Conservation (phyloP, 1,140 invertebrate species). For the Apocrypta bakeri region DNA sequence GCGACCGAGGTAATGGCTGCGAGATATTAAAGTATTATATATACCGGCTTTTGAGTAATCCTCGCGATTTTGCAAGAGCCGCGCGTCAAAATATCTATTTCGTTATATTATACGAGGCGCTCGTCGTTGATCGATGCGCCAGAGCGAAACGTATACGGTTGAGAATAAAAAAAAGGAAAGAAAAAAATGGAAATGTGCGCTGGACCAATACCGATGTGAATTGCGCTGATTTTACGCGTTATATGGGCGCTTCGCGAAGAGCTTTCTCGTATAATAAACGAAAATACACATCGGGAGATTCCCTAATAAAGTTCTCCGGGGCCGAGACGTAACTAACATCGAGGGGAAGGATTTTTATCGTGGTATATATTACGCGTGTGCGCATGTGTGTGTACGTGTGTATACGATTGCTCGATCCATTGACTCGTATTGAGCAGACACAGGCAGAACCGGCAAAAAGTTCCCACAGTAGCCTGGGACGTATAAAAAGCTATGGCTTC, state of each 20-base stretch:
- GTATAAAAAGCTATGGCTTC: background rate
- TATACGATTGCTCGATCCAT: slow-evolving; percentile 26
- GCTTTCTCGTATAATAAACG: background rate
- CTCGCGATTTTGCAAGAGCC: slow-evolving; percentile 26
- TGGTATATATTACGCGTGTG: background rate
- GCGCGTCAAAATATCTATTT: slow-evolving; percentile 45
- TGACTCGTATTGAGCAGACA: slow-evolving; percentile 6
- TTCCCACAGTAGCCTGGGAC: slow-evolving; percentile 44
- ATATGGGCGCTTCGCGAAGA: too few relatives aligned
- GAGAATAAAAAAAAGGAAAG: background rate
- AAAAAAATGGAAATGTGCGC: background rate
- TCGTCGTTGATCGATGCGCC: background rate
- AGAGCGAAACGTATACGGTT: background rate
- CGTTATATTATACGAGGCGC: slow-evolving; percentile 16
- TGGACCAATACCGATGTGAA: too few relatives aligned
- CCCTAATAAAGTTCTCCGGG: slow-evolving; percentile 12
- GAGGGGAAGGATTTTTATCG: slow-evolving; percentile 2
- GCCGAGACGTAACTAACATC: background rate
- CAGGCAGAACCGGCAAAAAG: background rate
- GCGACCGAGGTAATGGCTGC: slow-evolving; percentile 40
- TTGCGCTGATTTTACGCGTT: background rate
- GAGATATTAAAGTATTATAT: slow-evolving; percentile 53
- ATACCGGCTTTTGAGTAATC: slow-evolving; percentile 40
- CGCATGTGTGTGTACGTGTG: too few relatives aligned
- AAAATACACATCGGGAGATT: background rate